Evolutionary conservation across 1,140 invertebrate genomes (phyloP), one percentile per base, ranked within the genome.

Genomic region (Lordiphosa clarofinis): DNA sequence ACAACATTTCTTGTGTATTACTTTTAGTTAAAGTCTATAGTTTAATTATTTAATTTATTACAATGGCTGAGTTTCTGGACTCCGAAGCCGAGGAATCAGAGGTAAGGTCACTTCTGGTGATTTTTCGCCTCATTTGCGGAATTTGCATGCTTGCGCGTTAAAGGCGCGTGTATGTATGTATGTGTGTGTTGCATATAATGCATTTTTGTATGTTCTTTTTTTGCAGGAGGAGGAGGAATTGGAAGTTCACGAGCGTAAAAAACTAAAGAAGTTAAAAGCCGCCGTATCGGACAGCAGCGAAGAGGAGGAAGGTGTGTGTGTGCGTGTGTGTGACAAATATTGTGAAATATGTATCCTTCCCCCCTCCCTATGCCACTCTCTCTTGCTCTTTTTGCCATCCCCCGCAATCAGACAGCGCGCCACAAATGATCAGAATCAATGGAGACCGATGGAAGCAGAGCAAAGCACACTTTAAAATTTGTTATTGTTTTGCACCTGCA

Each of bases 51-150:
- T 75, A 75, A 75, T 81, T 81, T 81, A 68, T 64, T 61, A 52
- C 33, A 56, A 94, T 95, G 94, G 92, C 94, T 33, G 94, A 95
- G 88, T 96, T 95, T 89, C 88, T 96, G 44, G 94, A 95, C 63
- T 94, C 94, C 1, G 95, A 96, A 89, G 95, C 95, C 2, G 94
- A 95, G 78, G 94, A 95, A 88, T 95, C 93, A 87, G 94, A 94
- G 91, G 94, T 86, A 73, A 12, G 42, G 1, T 8, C 24, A 4
- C 12, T 19, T 53, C 15, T 39, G 39, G 44, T 44, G 53, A 4
- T 19, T 19, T 19, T 38, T 43, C 11, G 53, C 62, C 4, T 9
- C 33, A 35, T 43, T 44, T 56, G 38, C 53, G 35, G 19, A 15
- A 36, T 42, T 37, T 68, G 56, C 57, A 54, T 50, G 65, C 49